phyloP scores from a whole-genome alignment of 2,113 vertebrate genomes.

The Pollachius pollachius region DNA sequence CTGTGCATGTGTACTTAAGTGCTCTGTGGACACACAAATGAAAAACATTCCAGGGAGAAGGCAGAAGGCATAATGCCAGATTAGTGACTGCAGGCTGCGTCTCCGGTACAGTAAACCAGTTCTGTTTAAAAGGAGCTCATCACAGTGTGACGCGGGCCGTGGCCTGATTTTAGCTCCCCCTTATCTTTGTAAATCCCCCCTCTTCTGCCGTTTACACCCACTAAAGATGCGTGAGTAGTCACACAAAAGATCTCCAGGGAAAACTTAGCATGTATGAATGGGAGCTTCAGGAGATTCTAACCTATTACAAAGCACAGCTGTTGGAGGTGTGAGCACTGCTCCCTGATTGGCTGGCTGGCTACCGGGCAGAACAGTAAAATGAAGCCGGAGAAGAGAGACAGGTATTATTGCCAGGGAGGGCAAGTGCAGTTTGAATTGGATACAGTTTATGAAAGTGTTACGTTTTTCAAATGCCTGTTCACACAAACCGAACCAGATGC shows the following conservation, averaged over 20 bases:
- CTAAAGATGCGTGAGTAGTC: neutral
- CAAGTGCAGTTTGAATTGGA: too few relatives aligned
- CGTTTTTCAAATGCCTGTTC: too few relatives aligned
- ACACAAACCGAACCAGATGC: too few relatives aligned
- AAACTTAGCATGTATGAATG: constrained; percentile 20
- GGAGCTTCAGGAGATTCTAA: constrained; percentile 29
- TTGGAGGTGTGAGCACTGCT: constrained; percentile 44
- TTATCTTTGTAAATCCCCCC: neutral
- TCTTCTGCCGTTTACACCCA: neutral
- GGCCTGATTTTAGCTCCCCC: constrained; percentile 16
- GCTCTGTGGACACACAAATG: constrained; percentile 12
- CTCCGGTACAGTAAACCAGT: constrained; percentile 34
- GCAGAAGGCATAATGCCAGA: constrained; percentile 46
- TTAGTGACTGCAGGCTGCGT: constrained; percentile 35
- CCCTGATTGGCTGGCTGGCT: constrained; percentile 71
- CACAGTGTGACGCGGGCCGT: constrained; percentile 37
- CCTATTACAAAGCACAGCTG: constrained; percentile 43
- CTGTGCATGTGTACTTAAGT: constrained; percentile 15
- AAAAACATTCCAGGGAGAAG: constrained; percentile 42
- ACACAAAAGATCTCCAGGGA: constrained; percentile 4
- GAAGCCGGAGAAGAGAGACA: constrained; percentile 34
- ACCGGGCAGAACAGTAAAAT: constrained; percentile 68
- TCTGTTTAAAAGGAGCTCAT: constrained; percentile 45
- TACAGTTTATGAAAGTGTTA: too few relatives aligned
- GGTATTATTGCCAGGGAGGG: neutral